Evolutionary conservation across 2,797 vertebrate genomes (phyloP).

Genomic region (Darevskia mixta): DNA sequence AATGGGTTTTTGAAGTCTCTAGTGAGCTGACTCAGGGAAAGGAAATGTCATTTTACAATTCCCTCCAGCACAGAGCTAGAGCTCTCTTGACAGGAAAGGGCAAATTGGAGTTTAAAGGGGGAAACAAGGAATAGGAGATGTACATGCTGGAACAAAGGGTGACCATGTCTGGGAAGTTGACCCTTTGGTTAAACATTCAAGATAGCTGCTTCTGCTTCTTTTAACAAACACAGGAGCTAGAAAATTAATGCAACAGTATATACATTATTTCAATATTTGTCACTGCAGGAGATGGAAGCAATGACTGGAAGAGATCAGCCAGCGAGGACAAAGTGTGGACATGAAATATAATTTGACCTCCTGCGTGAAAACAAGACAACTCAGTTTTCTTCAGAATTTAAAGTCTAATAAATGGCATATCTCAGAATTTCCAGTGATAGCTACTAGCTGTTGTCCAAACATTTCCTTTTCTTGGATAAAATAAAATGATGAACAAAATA

Average conservation of each 20-base stretch:
- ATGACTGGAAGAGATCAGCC: neutral
- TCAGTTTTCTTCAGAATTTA: neutral
- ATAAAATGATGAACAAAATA: slow-evolving; percentile 18
- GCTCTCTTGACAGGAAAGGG: slow-evolving; percentile 14
- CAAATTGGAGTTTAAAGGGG: slow-evolving; percentile 16
- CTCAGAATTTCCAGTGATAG: neutral
- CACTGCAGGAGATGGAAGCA: neutral
- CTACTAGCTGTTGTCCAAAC: slow-evolving; percentile 6
- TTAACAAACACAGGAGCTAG: neutral
- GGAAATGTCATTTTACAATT: slow-evolving; percentile 21
- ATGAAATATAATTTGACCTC: neutral
- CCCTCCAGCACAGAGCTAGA: slow-evolving; percentile 11
- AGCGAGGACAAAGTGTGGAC: neutral
- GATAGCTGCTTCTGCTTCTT: neutral
- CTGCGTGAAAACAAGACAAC: neutral
- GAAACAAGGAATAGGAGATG: slow-evolving; percentile 5
- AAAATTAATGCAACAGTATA: neutral
- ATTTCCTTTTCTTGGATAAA: slow-evolving; percentile 16
- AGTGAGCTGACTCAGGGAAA: neutral
- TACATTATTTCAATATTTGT: neutral
- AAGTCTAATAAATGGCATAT: neutral
- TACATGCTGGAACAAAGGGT: slow-evolving; percentile 8
- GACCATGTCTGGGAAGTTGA: neutral
- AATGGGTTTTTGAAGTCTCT: slow-evolving; percentile 21
- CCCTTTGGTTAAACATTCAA: neutral